These are phyloP conservation scores for Macrostomum lignano DNA, from an alignment of 1,140 invertebrate genomes.

Conservation along the genomic window DNA sequence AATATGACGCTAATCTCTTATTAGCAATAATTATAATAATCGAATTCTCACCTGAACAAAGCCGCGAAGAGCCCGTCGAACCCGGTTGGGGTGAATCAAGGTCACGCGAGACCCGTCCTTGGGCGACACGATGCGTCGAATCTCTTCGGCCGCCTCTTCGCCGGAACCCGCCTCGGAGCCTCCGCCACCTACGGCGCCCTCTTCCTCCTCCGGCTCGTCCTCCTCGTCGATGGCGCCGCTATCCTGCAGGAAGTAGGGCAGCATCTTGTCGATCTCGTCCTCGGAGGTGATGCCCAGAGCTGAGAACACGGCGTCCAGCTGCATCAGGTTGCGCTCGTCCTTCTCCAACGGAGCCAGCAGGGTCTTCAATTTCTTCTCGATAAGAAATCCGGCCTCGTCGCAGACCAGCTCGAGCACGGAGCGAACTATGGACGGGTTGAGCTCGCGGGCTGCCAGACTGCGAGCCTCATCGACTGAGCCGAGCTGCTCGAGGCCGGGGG, in stretches of 20 bases:
- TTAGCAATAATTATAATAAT: too few relatives aligned
- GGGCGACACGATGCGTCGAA: too few relatives aligned
- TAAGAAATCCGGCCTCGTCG: constrained; percentile 32
- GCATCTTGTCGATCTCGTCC: constrained; percentile 21
- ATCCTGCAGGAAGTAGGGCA: constrained; percentile 22
- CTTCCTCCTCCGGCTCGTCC: too few relatives aligned
- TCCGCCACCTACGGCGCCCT: too few relatives aligned
- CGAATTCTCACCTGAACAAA: too few relatives aligned
- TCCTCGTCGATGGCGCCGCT: too few relatives aligned
- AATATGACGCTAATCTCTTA: too few relatives aligned
- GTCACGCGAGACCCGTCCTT: too few relatives aligned
- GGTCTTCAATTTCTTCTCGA: constrained; percentile 35
- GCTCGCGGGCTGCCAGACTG: not conserved
- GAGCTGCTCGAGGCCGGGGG: not conserved
- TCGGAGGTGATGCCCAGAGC: constrained; percentile 29
- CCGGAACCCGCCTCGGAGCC: too few relatives aligned
- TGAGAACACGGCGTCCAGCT: constrained; percentile 38
- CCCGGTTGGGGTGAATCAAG: too few relatives aligned
- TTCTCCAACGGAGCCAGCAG: constrained; percentile 32
- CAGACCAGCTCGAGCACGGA: constrained; percentile 17
- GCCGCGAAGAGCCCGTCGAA: too few relatives aligned
- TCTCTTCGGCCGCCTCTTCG: too few relatives aligned
- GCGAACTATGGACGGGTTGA: not conserved
- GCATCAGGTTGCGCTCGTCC: constrained; percentile 34
- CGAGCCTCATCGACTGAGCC: constrained; percentile 8